These are phyloP conservation scores for Trichogramma evanescens DNA, from an alignment of 2,888 invertebrate species.

Conservation along the genomic window DNA sequence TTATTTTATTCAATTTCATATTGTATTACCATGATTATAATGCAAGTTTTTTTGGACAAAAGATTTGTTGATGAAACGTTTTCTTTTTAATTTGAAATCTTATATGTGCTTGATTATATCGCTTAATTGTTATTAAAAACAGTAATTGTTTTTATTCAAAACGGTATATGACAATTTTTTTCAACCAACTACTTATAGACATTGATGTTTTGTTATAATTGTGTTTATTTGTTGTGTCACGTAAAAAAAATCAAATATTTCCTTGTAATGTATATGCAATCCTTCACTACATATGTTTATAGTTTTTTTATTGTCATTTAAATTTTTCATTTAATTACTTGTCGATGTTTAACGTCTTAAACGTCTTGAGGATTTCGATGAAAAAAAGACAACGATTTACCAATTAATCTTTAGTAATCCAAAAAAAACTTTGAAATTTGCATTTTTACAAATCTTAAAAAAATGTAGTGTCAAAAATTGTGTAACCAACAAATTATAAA, in stretches of 20 bases:
- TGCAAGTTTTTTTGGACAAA: constrained; percentile 10
- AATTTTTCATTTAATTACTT: background rate
- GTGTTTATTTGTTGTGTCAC: background rate
- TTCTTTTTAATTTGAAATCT: background rate
- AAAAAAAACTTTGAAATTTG: background rate
- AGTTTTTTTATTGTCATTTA: background rate
- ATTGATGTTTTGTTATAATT: background rate
- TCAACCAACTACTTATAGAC: too few species aligned
- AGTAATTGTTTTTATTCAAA: too few species aligned
- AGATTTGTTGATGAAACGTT: constrained; percentile 13
- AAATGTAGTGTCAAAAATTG: too few species aligned
- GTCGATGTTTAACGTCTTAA: background rate
- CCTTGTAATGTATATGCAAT: background rate
- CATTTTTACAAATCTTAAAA: too few species aligned
- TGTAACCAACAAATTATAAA: too few species aligned
- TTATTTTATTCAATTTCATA: constrained; percentile 4
- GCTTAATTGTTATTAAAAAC: too few species aligned
- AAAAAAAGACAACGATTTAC: constrained; percentile 12
- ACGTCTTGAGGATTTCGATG: constrained; percentile 19
- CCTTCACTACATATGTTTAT: background rate
- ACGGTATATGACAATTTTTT: too few species aligned
- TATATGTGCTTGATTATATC: too few species aligned
- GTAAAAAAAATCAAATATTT: constrained; percentile 13
- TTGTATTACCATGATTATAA: constrained; percentile 4
- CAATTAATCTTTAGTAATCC: constrained; percentile 2